These are phyloP conservation scores for Monodelphis domestica DNA, from an alignment of 2,797 vertebrate species.

Conservation along the genomic window DNA sequence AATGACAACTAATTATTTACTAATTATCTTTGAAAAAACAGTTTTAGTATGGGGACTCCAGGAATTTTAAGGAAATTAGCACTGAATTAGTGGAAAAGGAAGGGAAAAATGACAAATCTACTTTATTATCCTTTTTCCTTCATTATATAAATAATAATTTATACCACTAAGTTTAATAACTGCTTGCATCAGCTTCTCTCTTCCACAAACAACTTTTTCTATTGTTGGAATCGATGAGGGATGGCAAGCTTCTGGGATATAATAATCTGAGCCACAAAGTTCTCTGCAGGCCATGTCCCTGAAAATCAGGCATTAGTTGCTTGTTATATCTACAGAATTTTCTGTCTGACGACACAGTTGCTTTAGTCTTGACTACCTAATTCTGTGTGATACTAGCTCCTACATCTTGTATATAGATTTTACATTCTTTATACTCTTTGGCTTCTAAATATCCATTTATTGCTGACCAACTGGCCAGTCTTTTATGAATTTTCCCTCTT, in stretches of 20 bases:
- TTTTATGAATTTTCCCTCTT: neutral
- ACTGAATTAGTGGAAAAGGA: neutral
- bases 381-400: conserved; percentile 5
- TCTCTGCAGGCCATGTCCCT: neutral
- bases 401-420: neutral
- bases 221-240: no score
- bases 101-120: no score
- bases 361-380: neutral
- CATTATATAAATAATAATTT: neutral
- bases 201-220: neutral
- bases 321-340: neutral
- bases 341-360: neutral
- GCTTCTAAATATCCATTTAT: neutral
- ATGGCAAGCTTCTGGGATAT: neutral
- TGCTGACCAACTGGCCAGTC: neutral
- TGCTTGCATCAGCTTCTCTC: neutral
- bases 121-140: neutral
- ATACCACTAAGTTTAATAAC: neutral
- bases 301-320: neutral
- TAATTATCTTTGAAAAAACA: no score
- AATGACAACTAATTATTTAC: no score
- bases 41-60: no score
- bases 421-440: neutral
- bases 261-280: neutral
- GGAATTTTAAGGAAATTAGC: neutral